Conservation (phyloP, 2,113 vertebrate species). For the Gila orcuttii region DNA sequence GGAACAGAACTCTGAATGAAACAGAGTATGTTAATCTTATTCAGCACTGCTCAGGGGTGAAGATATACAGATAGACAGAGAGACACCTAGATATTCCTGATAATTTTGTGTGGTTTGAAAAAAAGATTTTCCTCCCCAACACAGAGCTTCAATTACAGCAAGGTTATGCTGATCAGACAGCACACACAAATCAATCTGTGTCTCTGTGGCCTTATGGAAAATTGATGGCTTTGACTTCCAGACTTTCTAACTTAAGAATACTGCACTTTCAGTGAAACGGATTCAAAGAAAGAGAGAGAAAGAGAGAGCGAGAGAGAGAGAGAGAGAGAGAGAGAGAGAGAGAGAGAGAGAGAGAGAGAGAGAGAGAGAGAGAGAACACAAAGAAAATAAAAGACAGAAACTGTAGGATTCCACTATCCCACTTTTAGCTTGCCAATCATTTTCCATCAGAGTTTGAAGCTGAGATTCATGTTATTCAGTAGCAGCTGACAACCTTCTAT, state of each 20-base stretch:
- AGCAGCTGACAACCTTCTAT: background rate
- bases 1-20: background rate
- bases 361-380: background rate
- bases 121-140: background rate
- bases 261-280: background rate
- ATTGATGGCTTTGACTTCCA: background rate
- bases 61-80: background rate
- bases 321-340: background rate
- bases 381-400: background rate
- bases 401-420: background rate
- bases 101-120: background rate
- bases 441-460: background rate
- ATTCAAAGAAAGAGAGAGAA: background rate
- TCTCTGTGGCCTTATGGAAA: background rate
- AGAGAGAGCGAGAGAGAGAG: background rate
- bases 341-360: background rate
- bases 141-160: background rate
- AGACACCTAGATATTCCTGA: background rate
- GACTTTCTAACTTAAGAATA: conserved; percentile 6
- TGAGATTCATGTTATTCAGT: background rate
- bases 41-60: background rate
- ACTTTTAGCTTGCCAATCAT: background rate
- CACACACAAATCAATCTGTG: background rate
- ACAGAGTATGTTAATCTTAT: no score
- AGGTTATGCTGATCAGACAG: background rate